Base-by-base conservation (phyloP, 2,888 invertebrate species). In the Latheticus oryzae region DNA sequence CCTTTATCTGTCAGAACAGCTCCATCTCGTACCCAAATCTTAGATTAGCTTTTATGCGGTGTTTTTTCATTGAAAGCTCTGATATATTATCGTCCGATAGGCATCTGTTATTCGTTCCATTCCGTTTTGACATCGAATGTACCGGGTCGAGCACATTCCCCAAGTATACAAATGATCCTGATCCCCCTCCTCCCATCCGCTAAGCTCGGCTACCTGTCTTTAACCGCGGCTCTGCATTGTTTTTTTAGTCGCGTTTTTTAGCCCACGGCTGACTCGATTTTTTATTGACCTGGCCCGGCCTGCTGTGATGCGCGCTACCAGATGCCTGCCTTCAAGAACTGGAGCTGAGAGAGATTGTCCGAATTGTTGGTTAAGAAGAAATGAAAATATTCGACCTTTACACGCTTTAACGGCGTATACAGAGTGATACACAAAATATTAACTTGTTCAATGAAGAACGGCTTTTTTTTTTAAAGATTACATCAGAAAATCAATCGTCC, bases 141-240 rank as follows among this genome's bases (percentile, higher is more conserved):
- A 78, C 78, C 75, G 74, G 77, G 73, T 69, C 75, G 75, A 77
- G 76, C 78, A 76, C 78, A 79, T 78, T 78, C 79, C 78, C 78
- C 78, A 71, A 74, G 77, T 78, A 80, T 79, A 79, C 78, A 78
- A 77, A 77, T 80, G 79, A 80, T 78, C 77, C 77, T 74, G 68
- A 73, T 74, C 70, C 71, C 74, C 75, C 73, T 73, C 72, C 66
- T 60, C 68, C 69, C 67, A 64, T 71, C 71, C 68, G 66, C 67
- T 66, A 32, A 67, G 65, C 68, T 68, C 75, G 70, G 78, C 79
- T 79, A 78, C 79, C 79, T 77, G 78, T 79, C 78, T 79, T 75
- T 73, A 74, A 71, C 74, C 75, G 73, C 73, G 69, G 71, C 72
- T 71, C 68, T 71, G 75, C 72, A 74, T 76, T 75, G 76, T 76